These are phyloP conservation scores for Arctia plantaginis DNA, from an alignment of 2,888 invertebrate genomes.

Conservation along the genomic window DNA sequence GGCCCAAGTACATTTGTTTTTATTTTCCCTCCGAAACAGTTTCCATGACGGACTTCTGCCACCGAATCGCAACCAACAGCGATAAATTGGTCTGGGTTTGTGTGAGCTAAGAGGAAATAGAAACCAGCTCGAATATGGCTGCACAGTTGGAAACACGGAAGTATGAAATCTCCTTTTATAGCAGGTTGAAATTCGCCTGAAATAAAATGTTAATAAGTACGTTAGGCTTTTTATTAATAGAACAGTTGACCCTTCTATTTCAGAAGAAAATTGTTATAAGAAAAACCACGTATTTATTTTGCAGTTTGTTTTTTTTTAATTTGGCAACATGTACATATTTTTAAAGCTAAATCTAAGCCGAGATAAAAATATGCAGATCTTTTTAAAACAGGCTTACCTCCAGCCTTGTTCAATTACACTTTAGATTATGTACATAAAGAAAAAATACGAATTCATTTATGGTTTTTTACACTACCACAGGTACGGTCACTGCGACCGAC, in stretches of 20 bases:
- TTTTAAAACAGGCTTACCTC: no score
- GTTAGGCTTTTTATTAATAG: not conserved
- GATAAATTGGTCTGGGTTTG: conserved; percentile 68
- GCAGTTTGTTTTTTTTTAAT: no score
- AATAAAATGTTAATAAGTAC: conserved; percentile 4
- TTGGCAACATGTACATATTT: no score
- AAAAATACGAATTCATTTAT: no score
- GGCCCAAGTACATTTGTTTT: conserved; percentile 70
- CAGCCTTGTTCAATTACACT: no score
- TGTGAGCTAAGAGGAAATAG: conserved; percentile 68
- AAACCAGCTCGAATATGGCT: conserved; percentile 74
- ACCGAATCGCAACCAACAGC: conserved; percentile 70
- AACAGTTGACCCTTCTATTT: not conserved
- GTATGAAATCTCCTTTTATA: conserved; percentile 66
- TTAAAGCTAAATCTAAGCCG: no score
- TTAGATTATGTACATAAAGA: no score
- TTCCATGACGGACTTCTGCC: conserved; percentile 64
- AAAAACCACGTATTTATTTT: no score
- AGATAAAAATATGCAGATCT: no score
- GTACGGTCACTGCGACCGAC: no score
- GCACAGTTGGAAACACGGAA: conserved; percentile 77
- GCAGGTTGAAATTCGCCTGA: conserved; percentile 78
- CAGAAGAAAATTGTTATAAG: not conserved
- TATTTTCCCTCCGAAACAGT: conserved; percentile 63
- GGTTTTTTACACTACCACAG: no score